phyloP scores from a whole-genome alignment of 2,113 vertebrate species.

The Notarius lentiginosus region DNA sequence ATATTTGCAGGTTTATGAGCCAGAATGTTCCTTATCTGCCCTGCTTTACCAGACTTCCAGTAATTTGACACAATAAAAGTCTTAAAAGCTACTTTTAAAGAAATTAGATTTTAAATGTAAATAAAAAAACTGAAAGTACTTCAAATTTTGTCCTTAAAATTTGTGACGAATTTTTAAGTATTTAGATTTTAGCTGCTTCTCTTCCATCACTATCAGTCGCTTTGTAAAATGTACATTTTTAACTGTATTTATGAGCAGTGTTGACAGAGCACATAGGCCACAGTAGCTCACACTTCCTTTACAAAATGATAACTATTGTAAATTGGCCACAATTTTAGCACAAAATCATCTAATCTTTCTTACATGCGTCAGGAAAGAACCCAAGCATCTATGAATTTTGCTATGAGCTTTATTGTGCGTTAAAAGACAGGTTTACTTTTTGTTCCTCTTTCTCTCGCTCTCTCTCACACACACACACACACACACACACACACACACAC shows the following conservation, averaged over 20 bases:
- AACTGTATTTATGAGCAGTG: not conserved
- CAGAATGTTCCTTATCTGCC: too few relatives aligned
- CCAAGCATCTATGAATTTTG: not conserved
- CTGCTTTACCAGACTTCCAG: too few relatives aligned
- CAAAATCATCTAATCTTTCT: not conserved
- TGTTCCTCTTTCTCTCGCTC: conserved; percentile 54
- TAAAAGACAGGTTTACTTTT: conserved; percentile 59
- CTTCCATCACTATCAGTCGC: not conserved
- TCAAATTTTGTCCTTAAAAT: not conserved
- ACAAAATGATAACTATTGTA: not conserved
- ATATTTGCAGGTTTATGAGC: too few relatives aligned
- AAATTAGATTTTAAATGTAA: not conserved
- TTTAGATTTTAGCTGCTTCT: not conserved
- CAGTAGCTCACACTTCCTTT: not conserved
- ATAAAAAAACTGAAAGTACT: not conserved
- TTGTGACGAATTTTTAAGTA: not conserved
- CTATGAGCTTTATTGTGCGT: conserved; percentile 64
- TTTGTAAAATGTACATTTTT: not conserved
- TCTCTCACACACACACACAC: conserved; percentile 43
- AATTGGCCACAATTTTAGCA: not conserved
- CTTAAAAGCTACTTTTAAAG: not conserved
- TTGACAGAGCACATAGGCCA: not conserved
- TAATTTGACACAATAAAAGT: too few relatives aligned
- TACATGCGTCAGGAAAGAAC: not conserved
- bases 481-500: too few relatives aligned